Evolutionary conservation across 2,113 vertebrate species (phyloP).

Genomic region (Himantopus leucocephalus): DNA sequence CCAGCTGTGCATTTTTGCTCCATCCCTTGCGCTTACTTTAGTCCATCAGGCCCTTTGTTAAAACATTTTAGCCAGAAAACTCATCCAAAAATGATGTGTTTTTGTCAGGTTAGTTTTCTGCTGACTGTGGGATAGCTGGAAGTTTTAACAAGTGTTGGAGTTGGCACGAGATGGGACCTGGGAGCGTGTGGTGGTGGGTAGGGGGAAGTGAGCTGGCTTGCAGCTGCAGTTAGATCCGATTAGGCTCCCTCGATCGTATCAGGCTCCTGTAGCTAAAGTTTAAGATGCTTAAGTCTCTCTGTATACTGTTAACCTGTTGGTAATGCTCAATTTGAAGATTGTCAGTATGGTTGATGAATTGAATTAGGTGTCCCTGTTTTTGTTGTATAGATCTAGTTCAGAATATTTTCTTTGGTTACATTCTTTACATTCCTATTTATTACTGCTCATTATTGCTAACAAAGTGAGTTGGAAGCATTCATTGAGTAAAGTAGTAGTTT

Average conservation of each 20-base stretch:
- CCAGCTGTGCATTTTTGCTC: slow-evolving; percentile 12
- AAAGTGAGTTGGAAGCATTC: neutral
- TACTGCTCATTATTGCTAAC: neutral
- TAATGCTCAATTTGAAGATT: neutral
- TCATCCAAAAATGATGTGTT: neutral
- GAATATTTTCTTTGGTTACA: neutral
- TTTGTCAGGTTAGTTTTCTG: neutral
- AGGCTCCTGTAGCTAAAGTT: neutral
- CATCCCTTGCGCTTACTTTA: neutral
- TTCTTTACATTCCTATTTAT: neutral
- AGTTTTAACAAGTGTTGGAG: neutral
- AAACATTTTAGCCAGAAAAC: neutral
- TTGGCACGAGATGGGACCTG: neutral
- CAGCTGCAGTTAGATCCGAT: neutral
- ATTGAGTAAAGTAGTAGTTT: neutral
- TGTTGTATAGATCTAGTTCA: neutral
- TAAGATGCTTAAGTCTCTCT: neutral
- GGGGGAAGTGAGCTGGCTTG: neutral
- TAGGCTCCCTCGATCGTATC: neutral
- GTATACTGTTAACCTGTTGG: neutral
- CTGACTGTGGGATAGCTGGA: neutral
- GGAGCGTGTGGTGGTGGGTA: neutral
- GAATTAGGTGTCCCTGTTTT: neutral
- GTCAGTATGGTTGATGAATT: neutral
- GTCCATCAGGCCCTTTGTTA: neutral